These are phyloP conservation scores for Crotalus horridus DNA, from an alignment of 2,113 vertebrate species.

Conservation along the genomic window DNA sequence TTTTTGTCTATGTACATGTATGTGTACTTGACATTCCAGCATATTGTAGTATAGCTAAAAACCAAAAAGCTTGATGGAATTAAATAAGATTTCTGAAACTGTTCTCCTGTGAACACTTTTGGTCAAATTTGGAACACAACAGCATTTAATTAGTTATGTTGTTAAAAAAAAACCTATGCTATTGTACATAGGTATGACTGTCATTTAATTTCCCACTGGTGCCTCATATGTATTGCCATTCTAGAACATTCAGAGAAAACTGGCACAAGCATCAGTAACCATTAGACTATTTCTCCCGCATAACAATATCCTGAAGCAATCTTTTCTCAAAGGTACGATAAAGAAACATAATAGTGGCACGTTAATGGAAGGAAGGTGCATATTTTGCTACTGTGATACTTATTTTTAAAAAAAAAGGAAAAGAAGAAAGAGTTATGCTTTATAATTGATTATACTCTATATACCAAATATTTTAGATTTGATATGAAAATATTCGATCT, in stretches of 20 bases:
- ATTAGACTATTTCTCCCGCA: background rate
- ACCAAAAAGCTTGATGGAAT: background rate
- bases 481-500: background rate
- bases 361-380: background rate
- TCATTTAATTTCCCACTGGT: background rate
- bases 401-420: background rate
- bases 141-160: background rate
- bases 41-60: background rate
- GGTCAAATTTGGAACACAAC: background rate
- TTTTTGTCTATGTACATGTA: background rate
- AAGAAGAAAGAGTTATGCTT: background rate
- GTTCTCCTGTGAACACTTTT: background rate
- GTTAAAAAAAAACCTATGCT: background rate
- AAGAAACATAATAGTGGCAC: background rate
- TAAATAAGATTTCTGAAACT: background rate
- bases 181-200: background rate
- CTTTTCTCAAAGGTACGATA: background rate
- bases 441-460: background rate
- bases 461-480: background rate
- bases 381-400: background rate
- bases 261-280: background rate
- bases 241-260: background rate
- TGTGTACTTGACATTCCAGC: background rate
- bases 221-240: background rate
- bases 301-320: background rate